phyloP scores from a whole-genome alignment of 2,888 invertebrate species.

The Serrognathus titanus region DNA sequence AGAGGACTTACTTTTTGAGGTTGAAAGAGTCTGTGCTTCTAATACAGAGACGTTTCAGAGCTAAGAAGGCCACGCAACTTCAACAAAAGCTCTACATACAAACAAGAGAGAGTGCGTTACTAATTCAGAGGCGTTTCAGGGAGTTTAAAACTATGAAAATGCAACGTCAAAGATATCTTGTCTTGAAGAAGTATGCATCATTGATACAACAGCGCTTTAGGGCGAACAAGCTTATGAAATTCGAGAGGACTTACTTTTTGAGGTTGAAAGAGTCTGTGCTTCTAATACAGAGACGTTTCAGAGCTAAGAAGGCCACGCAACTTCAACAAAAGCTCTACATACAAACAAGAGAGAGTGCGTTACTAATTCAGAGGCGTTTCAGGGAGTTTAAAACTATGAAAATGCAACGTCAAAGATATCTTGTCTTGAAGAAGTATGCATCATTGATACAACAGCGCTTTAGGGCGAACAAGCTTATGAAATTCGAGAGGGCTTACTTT shows the following conservation, averaged over 20 bases:
- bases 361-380: constrained; percentile 28
- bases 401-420: constrained; percentile 33
- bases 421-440: constrained; percentile 35
- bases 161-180: constrained; percentile 30
- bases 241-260: not conserved
- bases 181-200: constrained; percentile 30
- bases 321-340: constrained; percentile 4
- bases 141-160: not conserved
- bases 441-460: constrained; percentile 41
- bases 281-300: not conserved
- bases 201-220: not conserved
- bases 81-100: constrained; percentile 26
- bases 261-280: not conserved
- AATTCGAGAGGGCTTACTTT: not conserved
- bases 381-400: constrained; percentile 39
- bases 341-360: constrained; percentile 37
- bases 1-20: not conserved
- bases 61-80: constrained; percentile 28
- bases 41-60: constrained; percentile 41
- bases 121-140: constrained; percentile 4
- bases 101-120: constrained; percentile 23
- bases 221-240: not conserved
- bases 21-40: constrained; percentile 25
- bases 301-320: constrained; percentile 19
- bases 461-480: constrained; percentile 34